phyloP scores from a whole-genome alignment of 2,888 invertebrate genomes.

The Latrodectus elegans region DNA sequence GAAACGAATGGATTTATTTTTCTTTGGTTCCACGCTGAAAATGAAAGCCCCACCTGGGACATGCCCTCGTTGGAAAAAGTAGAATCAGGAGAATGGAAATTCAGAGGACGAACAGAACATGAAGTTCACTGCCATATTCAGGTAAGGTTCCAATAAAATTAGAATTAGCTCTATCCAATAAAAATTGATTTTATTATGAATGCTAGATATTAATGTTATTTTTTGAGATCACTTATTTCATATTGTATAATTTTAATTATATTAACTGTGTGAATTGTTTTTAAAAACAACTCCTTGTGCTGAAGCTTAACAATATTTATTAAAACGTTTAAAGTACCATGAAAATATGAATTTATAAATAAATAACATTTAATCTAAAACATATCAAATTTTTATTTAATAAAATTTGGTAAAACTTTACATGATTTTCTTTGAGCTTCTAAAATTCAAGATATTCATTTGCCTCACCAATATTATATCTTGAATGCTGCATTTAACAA shows the following conservation, averaged over 20 bases:
- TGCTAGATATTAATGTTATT: background rate
- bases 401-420: no score
- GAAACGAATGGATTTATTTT: slow-evolving; percentile 86
- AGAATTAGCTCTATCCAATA: background rate
- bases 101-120: slow-evolving; percentile 86
- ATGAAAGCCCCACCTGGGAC: slow-evolving; percentile 82
- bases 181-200: background rate
- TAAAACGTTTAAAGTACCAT: background rate
- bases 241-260: background rate
- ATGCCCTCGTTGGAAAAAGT: slow-evolving; percentile 80
- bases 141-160: slow-evolving; percentile 76
- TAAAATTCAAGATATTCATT: no score
- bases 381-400: no score
- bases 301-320: background rate
- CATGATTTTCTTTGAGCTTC: no score
- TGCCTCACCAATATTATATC: no score
- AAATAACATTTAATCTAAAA: no score
- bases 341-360: no score
- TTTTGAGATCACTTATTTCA: background rate
- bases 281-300: background rate
- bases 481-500: no score
- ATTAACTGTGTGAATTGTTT: background rate
- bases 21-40: slow-evolving; percentile 88
- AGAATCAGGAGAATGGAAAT: slow-evolving; percentile 79
- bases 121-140: slow-evolving; percentile 85